Evolutionary conservation across 2,113 vertebrate species (phyloP).

Genomic region (Casuarius casuarius): DNA sequence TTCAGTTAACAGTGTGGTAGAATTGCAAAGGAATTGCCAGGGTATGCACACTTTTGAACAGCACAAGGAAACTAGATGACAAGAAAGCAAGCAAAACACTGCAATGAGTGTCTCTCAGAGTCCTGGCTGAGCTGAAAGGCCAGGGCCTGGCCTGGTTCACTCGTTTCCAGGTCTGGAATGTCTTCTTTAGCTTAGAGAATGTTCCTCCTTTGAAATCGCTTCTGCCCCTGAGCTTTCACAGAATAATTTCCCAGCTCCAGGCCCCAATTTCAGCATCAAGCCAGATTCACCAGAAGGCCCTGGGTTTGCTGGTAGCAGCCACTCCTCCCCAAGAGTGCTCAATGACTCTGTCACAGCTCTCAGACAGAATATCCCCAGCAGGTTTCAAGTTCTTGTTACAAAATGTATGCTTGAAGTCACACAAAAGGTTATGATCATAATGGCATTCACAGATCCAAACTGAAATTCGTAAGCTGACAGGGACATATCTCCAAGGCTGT

Average conservation of each 20-base stretch:
- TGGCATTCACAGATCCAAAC: background rate
- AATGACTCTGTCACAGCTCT: background rate
- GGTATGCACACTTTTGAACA: no score
- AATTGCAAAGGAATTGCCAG: background rate
- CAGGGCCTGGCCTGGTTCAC: background rate
- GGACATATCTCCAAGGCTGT: background rate
- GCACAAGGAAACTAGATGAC: no score
- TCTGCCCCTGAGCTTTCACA: background rate
- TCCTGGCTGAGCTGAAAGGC: background rate
- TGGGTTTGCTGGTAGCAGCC: no score
- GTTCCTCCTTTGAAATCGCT: background rate
- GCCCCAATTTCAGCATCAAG: no score
- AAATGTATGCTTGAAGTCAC: background rate
- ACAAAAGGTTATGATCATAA: background rate
- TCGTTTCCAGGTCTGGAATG: background rate
- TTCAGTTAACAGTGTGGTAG: background rate
- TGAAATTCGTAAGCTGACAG: background rate
- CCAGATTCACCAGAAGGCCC: no score
- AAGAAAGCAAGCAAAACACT: background rate
- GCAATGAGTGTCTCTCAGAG: background rate
- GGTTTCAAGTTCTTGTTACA: background rate
- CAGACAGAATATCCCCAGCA: background rate
- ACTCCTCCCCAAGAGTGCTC: background rate
- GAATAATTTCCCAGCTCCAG: no score
- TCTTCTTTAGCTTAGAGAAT: background rate